Percentiles rank a stretch among this genome's conserved stretches.
Evolutionary conservation across 1,140 invertebrate species (phyloP).

Genomic region (Saccostrea echinata): DNA sequence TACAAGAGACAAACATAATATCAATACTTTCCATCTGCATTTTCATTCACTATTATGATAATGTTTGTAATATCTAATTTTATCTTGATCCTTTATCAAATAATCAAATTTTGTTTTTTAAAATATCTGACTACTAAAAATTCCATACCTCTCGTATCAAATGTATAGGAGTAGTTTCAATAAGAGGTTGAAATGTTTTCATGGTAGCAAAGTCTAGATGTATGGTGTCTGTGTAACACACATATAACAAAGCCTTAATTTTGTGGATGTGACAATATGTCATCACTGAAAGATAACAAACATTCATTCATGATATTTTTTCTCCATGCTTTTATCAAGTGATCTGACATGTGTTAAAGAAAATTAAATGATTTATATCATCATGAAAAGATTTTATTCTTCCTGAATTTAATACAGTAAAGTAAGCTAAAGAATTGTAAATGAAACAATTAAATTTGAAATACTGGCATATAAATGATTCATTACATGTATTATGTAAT

Average conservation of each 20-base stretch:
- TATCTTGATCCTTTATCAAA: not conserved
- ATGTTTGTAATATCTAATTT: not conserved
- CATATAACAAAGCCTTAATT: slow-evolving; percentile 71
- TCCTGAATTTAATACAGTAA: too few relatives aligned
- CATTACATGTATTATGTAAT: too few relatives aligned
- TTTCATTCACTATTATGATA: not conserved
- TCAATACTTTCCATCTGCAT: too few relatives aligned
- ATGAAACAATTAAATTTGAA: too few relatives aligned
- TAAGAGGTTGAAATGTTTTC: slow-evolving; percentile 69
- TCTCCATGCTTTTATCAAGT: not conserved
- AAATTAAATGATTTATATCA: too few relatives aligned
- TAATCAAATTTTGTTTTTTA: not conserved
- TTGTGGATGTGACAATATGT: slow-evolving; percentile 70
- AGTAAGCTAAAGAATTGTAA: too few relatives aligned
- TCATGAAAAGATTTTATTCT: too few relatives aligned
- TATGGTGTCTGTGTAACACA: slow-evolving; percentile 74
- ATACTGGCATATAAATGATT: too few relatives aligned
- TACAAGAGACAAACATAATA: not conserved
- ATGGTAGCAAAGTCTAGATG: slow-evolving; percentile 69
- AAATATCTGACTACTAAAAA: not conserved
- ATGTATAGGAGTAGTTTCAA: slow-evolving; percentile 70
- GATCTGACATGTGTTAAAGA: not conserved
- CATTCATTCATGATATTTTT: not conserved
- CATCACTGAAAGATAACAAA: slow-evolving; percentile 69
- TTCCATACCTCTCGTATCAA: slow-evolving; percentile 68